Base-by-base conservation (phyloP, 1,140 invertebrate species). In the Lethocerus indicus region DNA sequence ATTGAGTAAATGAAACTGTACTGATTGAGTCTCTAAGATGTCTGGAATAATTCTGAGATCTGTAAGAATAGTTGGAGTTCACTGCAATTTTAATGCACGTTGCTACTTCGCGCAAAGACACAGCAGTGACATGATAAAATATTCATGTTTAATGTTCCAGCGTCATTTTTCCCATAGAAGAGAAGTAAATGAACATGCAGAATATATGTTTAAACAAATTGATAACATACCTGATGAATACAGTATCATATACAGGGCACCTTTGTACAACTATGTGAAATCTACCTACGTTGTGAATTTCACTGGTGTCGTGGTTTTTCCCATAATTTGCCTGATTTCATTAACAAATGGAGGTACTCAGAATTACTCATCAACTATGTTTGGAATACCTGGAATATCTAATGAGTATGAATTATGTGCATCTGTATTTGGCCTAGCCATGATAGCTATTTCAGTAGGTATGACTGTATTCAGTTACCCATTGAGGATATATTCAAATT, bases 161-260 rank as follows among this genome's bases (percentile, higher is more conserved):
- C n/a, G n/a, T n/a, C n/a, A n/a, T n/a, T n/a, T n/a, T n/a, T n/a
- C n/a, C n/a, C n/a, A n/a, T n/a, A n/a, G n/a, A n/a, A n/a, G n/a
- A n/a, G 47, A 41, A 14, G 18, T 43, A 2, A 50, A 43, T 26
- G 9, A 25, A 3, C 3, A 3, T 14, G 18, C 23, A 2, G 28
- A 48, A 45, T 25, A 47, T 35, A 50, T 51, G 28, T 43, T 60
- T 2, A 54, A 50, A 52, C 16, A 49, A 18, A 52, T 47, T 23
- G 62, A 63, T 50, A 55, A 60, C 14, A 52, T 62, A 3, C 57
- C 59, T 7, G 51, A 55, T 41, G 12, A 49, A 5, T 62, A 55
- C 50, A 47, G 54, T 23, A 50, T 63, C 20, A 58, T 63, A 37
- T 62, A 63, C 35, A 52, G 61, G 49, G 58, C 54, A 47, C 56